Evolutionary conservation across 2,797 vertebrate genomes (phyloP).

Genomic region (Tokudaia tokunoshimensis): DNA sequence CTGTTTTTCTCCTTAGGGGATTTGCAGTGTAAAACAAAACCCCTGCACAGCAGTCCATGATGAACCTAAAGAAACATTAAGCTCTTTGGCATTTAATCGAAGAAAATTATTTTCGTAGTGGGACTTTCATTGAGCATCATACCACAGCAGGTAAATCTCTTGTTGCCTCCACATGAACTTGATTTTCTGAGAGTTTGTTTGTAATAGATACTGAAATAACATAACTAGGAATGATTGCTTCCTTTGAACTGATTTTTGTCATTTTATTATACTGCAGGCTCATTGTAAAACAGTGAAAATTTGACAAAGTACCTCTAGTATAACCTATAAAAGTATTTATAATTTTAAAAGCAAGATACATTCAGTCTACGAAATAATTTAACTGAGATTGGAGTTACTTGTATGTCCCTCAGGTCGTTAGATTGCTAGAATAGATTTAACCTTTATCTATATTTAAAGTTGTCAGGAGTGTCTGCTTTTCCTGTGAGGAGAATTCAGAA

Average conservation of each 20-base stretch:
- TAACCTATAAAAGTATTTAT: constrained; percentile 38
- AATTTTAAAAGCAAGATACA: constrained; percentile 44
- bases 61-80: constrained; percentile 31
- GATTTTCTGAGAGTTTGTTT: background rate
- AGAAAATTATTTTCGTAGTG: background rate
- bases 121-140: background rate
- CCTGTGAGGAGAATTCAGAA: background rate
- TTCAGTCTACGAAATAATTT: constrained; percentile 19
- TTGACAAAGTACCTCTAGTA: background rate
- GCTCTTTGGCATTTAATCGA: background rate
- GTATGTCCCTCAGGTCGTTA: background rate
- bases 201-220: background rate
- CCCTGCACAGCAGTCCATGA: background rate
- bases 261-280: background rate
- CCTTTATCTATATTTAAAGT: background rate
- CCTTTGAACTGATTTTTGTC: background rate
- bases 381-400: background rate
- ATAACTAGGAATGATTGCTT: background rate
- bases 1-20: background rate
- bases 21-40: background rate
- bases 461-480: background rate
- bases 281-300: background rate
- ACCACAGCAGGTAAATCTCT: background rate
- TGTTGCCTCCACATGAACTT: background rate
- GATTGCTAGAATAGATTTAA: background rate